Conservation (phyloP, 2,888 invertebrate species). For the Mystacides longicornis region DNA sequence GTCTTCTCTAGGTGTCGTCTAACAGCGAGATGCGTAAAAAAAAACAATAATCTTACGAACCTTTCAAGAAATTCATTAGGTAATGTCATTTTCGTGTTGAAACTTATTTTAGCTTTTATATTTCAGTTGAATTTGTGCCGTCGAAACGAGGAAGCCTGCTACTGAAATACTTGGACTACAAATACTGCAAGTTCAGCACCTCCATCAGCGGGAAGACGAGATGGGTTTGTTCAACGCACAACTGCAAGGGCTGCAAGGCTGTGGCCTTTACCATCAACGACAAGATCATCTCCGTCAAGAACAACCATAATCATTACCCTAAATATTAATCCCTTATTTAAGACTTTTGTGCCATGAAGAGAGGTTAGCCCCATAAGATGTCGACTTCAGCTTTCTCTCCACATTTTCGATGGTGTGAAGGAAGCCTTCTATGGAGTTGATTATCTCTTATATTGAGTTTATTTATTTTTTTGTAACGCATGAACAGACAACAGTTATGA, state of each 20-base stretch:
- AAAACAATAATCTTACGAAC: too few species aligned
- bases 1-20: too few species aligned
- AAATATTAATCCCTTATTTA: not conserved
- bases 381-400: too few species aligned
- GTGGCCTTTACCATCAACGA: not conserved
- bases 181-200: not conserved
- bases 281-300: not conserved
- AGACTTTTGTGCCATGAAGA: not conserved
- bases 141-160: slow-evolving; percentile 9
- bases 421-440: too few species aligned
- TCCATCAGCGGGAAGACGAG: not conserved
- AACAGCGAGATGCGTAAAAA: too few species aligned
- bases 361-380: too few species aligned
- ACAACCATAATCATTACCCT: slow-evolving; percentile 6
- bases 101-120: not conserved
- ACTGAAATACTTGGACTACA: slow-evolving; percentile 5
- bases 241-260: slow-evolving; percentile 14
- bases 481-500: too few species aligned
- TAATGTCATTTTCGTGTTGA: too few species aligned
- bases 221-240: slow-evolving; percentile 20
- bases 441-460: too few species aligned
- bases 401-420: too few species aligned
- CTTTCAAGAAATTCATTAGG: too few species aligned
- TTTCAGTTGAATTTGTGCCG: slow-evolving; percentile 12
- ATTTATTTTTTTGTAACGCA: too few species aligned